These are phyloP conservation scores for Maniola hyperantus DNA, from an alignment of 2,888 invertebrate species.

Conservation along the genomic window DNA sequence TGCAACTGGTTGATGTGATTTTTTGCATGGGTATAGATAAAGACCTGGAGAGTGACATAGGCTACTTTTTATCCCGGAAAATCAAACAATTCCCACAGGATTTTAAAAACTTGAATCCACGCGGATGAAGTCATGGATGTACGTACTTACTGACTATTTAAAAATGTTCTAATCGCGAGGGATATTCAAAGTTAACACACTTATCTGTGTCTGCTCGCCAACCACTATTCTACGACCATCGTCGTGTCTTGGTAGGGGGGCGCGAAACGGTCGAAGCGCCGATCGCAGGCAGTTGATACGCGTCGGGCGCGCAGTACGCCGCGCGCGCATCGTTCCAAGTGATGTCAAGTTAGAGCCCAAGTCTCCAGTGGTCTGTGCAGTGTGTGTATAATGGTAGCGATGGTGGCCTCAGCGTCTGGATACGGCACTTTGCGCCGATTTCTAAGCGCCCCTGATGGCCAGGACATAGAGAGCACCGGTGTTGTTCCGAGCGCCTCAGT, in stretches of 20 bases:
- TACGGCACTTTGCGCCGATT: slow-evolving; percentile 79
- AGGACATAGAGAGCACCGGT: slow-evolving; percentile 55
- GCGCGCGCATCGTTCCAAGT: slow-evolving; percentile 50
- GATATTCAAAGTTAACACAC: slow-evolving; percentile 4
- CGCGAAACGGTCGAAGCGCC: slow-evolving; percentile 38
- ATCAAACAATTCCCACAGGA: too few relatives aligned
- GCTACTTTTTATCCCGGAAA: too few relatives aligned
- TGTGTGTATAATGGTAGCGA: slow-evolving; percentile 72
- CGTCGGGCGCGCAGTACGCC: slow-evolving; percentile 69
- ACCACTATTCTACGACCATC: slow-evolving; percentile 4
- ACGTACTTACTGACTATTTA: too few relatives aligned
- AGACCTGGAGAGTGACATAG: too few relatives aligned
- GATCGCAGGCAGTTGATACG: slow-evolving; percentile 58
- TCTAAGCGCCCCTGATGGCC: slow-evolving; percentile 75
- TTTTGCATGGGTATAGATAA: too few relatives aligned
- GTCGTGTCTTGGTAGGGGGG: slow-evolving; percentile 54
- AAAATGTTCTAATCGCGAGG: too few relatives aligned
- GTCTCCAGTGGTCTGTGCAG: slow-evolving; percentile 59
- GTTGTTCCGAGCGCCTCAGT: slow-evolving; percentile 69
- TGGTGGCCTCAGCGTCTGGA: slow-evolving; percentile 79
- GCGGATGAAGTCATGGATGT: too few relatives aligned
- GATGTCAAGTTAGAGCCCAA: slow-evolving; percentile 55
- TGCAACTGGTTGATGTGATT: too few relatives aligned
- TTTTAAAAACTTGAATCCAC: too few relatives aligned
- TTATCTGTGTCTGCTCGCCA: slow-evolving; percentile 6